Base-by-base conservation (phyloP, 2,888 invertebrate genomes). In the Tribolium freemani region DNA sequence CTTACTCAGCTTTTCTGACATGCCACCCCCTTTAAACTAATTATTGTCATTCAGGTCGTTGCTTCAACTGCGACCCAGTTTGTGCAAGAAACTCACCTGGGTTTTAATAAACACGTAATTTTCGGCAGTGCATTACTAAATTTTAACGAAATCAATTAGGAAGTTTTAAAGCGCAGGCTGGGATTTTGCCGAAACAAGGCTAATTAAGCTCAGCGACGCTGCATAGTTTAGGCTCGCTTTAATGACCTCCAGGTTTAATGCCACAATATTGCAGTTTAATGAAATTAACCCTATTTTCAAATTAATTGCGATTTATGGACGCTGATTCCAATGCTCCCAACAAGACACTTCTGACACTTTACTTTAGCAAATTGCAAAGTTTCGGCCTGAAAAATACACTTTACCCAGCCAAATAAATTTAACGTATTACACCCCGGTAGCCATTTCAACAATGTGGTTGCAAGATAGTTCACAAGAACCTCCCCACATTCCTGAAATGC, bases 1-100 rank as follows among this genome's bases (percentile, higher is more conserved):
- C 67, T 67, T 67, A 67, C 57, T 67, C 67, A 67, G 67, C 67
- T 67, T 57, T 67, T 67, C 48, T 8, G 44, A 38, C 13, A 51
- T 16, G 1, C 16, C 64, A 11, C 20, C 45, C 45, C 31, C n/a
- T 63, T 53, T 54, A 53, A 44, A 6, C 10, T 45, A 45, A 64
- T 53, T 64, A 38, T 16, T 51, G 31, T 26, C 10, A 64, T 54
- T 64, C 38, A 21, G 21, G 10, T 5, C 10, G 46, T 60, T 21
- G 26, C 30, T 30, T 26, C 26, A 3, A 26, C 26, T 26, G 2
- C 9, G 31, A 6, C 31, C 31, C 9, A 38, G 31, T 38, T 38
- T 38, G 6, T 8, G 8, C 38, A 38, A 8, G 38, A n/a, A 8
- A 38, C 38, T 8, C 58, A 58, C 46, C 21, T 30, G 31, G 11